Evolutionary conservation across 2,888 invertebrate genomes (phyloP).

Genomic region (Camptogramma bilineatum): DNA sequence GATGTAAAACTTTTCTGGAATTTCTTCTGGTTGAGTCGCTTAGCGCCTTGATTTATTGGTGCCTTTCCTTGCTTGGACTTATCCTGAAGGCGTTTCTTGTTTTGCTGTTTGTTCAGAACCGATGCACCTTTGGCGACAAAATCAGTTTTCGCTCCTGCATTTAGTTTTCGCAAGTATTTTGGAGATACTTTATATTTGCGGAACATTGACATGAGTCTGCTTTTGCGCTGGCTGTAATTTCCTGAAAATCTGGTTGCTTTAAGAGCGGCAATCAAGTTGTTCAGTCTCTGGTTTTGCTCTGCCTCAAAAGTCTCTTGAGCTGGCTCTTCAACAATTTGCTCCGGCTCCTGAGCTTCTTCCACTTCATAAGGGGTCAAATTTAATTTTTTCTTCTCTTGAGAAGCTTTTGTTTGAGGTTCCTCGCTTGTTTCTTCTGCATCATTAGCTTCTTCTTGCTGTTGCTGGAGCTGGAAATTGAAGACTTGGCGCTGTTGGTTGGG

Average conservation of each 20-base stretch:
- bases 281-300: constrained; percentile 36
- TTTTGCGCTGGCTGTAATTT: constrained; percentile 44
- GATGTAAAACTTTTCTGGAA: constrained; percentile 44
- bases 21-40: constrained; percentile 4
- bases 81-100: constrained; percentile 50
- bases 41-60: constrained; percentile 24
- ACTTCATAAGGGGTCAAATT: constrained; percentile 41
- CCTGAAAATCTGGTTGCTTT: constrained; percentile 47
- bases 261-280: constrained; percentile 44
- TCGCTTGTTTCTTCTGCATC: constrained; percentile 25
- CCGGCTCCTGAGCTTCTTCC: constrained; percentile 33
- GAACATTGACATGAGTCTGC: constrained; percentile 45
- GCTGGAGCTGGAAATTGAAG: constrained; percentile 35
- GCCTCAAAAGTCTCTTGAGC: constrained; percentile 25
- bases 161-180: constrained; percentile 62
- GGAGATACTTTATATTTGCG: constrained; percentile 57
- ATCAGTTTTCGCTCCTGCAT: constrained; percentile 57
- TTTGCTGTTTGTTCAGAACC: constrained; percentile 53
- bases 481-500: constrained; percentile 44
- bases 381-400: constrained; percentile 30
- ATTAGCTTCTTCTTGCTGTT: constrained; percentile 30
- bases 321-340: constrained; percentile 30
- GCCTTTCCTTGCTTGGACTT: constrained; percentile 51
- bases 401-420: constrained; percentile 18
- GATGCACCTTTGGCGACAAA: constrained; percentile 56